These are phyloP conservation scores for Hepsetus odoe DNA, from an alignment of 2,113 vertebrate genomes.

Conservation along the genomic window DNA sequence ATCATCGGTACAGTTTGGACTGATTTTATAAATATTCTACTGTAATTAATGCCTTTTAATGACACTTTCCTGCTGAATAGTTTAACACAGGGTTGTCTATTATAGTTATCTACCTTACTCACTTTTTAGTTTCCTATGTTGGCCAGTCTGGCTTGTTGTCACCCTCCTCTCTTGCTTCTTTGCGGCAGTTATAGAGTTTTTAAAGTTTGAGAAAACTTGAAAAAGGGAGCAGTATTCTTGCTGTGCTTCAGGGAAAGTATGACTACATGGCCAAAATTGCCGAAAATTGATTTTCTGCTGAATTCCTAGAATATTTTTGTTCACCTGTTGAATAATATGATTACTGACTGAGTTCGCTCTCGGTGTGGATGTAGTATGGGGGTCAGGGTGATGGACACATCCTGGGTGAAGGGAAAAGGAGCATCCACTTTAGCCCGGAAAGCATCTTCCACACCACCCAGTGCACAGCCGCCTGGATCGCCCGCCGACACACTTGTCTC, in stretches of 20 bases:
- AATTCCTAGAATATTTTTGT: background rate
- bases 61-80: too few species aligned
- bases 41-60: too few species aligned
- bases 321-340: background rate
- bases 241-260: background rate
- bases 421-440: constrained; percentile 83
- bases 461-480: constrained; percentile 82
- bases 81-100: too few species aligned
- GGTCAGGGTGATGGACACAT: constrained; percentile 98
- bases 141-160: too few species aligned
- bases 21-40: too few species aligned
- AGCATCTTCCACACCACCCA: constrained; percentile 83
- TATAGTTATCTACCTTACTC: too few species aligned
- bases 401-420: constrained; percentile 95
- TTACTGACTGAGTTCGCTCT: constrained; percentile 60
- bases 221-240: background rate
- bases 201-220: background rate
- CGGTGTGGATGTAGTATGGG: constrained; percentile 86
- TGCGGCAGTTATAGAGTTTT: too few species aligned
- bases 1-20: too few species aligned
- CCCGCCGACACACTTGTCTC: constrained; percentile 84
- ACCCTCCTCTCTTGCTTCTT: too few species aligned
- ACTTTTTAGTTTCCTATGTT: too few species aligned
- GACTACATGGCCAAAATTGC: background rate
- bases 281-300: background rate